Base-by-base conservation (phyloP, 2,797 vertebrate species). In the Enteromius mattozi region DNA sequence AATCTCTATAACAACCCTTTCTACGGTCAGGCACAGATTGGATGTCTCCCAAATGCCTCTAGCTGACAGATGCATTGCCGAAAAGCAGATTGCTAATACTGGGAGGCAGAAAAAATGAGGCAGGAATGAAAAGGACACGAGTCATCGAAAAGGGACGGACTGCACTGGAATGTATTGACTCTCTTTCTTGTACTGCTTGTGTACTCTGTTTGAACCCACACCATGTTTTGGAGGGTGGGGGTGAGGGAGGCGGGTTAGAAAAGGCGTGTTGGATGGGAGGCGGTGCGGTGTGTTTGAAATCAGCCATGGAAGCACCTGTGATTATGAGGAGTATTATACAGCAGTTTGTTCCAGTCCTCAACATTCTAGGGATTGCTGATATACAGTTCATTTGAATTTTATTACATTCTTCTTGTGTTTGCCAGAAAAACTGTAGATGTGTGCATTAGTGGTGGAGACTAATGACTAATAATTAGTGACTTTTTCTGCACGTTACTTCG, bases 141-240 rank as follows among this genome's bases (percentile, higher is more conserved):
- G 93, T 93, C 92, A 93, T 93, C 92, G 94, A 93, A 94, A 94
- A 95, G 63, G 49, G 72, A 85, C 76, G 82, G 51, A 81, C 90
- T 90, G 93, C 91, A 91, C 93, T 91, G 90, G 92, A 92, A 90
- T 93, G 92, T 74, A 93, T 93, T 92, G 87, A 91, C 90, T 92
- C 91, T 89, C 89, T 87, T 83, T 89, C 92, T 90, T 91, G 93
- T 93, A 92, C 93, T 93, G 93, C 92, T 93, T 92, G 93, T 97
- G 97, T 96, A 97, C 96, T 98, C 95, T 95, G 93, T 95, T 94
- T 97, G 96, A 97, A 98, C 97, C 96, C 96, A 40, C 61, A 66
- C 66, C 21, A 24, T 83, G 75, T 81, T 66, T 17, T 49, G 66
- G 63, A 19, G 30, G 35, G 63, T 37, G 61, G 33, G 74, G 54